Base-by-base conservation (phyloP, 2,888 invertebrate species). In the Drosophila limbata region DNA sequence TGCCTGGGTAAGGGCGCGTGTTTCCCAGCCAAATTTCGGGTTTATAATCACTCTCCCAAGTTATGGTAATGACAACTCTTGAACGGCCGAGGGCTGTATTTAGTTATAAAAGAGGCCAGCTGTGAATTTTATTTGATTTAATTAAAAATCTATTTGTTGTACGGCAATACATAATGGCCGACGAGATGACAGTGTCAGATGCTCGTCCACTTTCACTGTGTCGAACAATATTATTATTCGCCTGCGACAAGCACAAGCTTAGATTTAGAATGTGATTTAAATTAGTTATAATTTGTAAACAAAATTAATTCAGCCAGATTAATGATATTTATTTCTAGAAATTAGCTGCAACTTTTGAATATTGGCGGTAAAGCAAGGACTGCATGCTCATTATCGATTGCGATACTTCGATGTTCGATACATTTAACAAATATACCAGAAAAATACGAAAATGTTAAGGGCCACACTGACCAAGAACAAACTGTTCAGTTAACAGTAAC, bases 41-140 rank as follows among this genome's bases (percentile, higher is more conserved):
- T 73, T 81, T 77, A 77, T 48, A 62, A 60, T 47, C 61, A 35
- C 35, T 63, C 64, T 56, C 64, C 60, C 67, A 59, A 45, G 31
- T 55, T 74, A 68, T 69, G 68, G 40, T 84, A 88, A 88, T 88
- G 71, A 82, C 72, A 79, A 72, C 72, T 76, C 64, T 70, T 17
- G 52, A 40, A 66, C 13, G 48, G 57, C 86, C 59, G 17, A 56
- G 40, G 76, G 67, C 70, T 33, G 63, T 71, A 80, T 80, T 84
- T 78, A 60, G 48, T 76, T 69, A 64, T 60, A 57, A 25, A 21
- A 64, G 60, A 69, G 17, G 81, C 89, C 86, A 86, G 89, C 86
- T 86, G 86, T 78, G 86, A 85, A 69, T 86, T 86, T 86, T 88
- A 86, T 86, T 86, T 81, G 81, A 85, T 89, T 89, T 88, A 82